phyloP scores from a whole-genome alignment of 2,888 invertebrate species.

The Amiota mariae region DNA sequence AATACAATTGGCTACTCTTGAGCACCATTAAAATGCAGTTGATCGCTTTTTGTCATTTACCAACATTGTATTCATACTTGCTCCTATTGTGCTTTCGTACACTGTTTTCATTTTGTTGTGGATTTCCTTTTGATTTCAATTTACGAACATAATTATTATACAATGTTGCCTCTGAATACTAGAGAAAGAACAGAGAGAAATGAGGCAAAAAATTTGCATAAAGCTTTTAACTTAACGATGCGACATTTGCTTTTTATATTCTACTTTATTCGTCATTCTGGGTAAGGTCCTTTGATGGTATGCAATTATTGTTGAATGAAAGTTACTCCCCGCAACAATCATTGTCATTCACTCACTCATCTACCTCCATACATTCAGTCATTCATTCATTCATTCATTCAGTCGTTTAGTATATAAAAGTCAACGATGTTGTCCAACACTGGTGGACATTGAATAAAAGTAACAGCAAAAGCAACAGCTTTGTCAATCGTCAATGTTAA shows the following conservation, averaged over 20 bases:
- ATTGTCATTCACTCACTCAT: conserved; percentile 40
- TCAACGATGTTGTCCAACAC: conserved; percentile 13
- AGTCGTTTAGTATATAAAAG: not conserved
- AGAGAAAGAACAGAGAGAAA: conserved; percentile 38
- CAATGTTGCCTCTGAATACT: conserved; percentile 37
- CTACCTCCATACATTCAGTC: not conserved
- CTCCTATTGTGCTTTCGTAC: not conserved
- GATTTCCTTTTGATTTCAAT: conserved; percentile 18
- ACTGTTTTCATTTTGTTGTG: not conserved
- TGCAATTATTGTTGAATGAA: conserved; percentile 49
- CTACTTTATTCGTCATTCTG: not conserved
- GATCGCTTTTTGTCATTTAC: conserved; percentile 18
- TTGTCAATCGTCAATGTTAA: conserved; percentile 45
- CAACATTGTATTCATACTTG: conserved; percentile 1
- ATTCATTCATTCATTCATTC: not conserved
- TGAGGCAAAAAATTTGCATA: conserved; percentile 52
- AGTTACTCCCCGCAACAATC: conserved; percentile 59
- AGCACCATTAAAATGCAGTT: conserved; percentile 9
- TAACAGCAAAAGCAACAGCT: conserved; percentile 9
- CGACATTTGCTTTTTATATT: conserved; percentile 54
- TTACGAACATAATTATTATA: conserved; percentile 22
- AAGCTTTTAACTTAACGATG: conserved; percentile 57
- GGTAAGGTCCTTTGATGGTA: not conserved
- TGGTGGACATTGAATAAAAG: too few species aligned
- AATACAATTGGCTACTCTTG: conserved; percentile 16